Conservation (phyloP, 2,113 vertebrate species). For the Herpailurus yagouaroundi region DNA sequence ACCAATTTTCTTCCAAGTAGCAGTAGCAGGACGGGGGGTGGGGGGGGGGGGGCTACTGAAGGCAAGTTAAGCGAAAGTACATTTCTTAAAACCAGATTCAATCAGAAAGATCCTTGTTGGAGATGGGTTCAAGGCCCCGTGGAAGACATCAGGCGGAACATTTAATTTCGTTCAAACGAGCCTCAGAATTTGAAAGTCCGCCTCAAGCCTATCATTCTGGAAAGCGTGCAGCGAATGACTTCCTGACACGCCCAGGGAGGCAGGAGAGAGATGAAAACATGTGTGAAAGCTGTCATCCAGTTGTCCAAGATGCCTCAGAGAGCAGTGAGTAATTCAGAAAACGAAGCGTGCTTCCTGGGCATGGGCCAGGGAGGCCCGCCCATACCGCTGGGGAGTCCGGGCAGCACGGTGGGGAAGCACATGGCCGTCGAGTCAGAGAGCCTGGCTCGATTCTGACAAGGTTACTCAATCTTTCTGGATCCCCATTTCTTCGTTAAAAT, state of each 20-base stretch:
- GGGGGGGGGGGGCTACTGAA: not conserved
- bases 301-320: not conserved
- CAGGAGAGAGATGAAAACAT: conserved; percentile 5
- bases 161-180: conserved; percentile 3
- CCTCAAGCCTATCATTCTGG: conserved; percentile 18
- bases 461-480: not conserved
- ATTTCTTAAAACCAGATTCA: not conserved
- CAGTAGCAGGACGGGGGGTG: not conserved
- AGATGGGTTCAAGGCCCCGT: not conserved
- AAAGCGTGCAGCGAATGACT: conserved; percentile 34
- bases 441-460: not conserved
- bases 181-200: not conserved
- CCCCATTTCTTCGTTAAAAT: not conserved
- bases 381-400: not conserved
- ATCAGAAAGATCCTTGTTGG: not conserved
- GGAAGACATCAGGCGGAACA: not conserved
- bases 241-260: not conserved
- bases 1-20: conserved; percentile 33
- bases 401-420: not conserved
- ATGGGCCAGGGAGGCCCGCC: not conserved
- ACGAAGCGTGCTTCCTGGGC: not conserved
- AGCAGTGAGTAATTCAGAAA: not conserved
- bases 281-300: not conserved
- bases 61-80: not conserved
- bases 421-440: not conserved